Evolutionary conservation across 2,113 vertebrate species (phyloP).

Genomic region (Struthio camelus): DNA sequence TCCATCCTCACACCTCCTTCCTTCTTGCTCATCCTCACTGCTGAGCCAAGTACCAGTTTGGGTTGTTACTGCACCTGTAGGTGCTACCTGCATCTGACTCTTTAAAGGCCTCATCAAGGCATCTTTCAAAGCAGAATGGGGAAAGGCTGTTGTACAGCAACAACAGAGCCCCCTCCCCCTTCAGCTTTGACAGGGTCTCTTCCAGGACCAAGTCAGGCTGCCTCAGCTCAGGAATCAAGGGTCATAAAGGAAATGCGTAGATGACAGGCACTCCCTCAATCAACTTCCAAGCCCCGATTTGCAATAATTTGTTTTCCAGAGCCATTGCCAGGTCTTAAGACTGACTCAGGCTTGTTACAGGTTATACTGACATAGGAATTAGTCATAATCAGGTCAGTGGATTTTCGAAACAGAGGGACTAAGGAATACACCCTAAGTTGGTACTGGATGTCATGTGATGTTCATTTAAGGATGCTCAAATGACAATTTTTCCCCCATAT

Average conservation of each 20-base stretch:
- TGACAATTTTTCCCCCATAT: not conserved
- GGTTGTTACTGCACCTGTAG: not conserved
- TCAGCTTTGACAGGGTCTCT: not conserved
- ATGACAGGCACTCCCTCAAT: not conserved
- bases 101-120: not conserved
- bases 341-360: not conserved
- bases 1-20: too few species aligned
- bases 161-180: not conserved
- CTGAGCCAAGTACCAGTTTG: accelerated
- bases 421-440: not conserved
- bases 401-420: not conserved
- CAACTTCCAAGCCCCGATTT: not conserved
- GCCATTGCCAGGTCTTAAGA: not conserved
- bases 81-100: too few species aligned
- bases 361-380: not conserved
- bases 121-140: not conserved
- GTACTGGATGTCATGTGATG: not conserved
- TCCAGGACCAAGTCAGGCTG: not conserved
- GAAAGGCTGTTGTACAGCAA: not conserved
- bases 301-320: not conserved
- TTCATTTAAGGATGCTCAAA: not conserved
- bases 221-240: accelerated
- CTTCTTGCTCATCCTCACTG: too few species aligned
- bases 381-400: not conserved
- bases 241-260: not conserved